A percentile compares a stretch with the other conserved stretches of the same genome.
These are phyloP conservation scores for Nomada hirtipes DNA, from an alignment of 2,888 invertebrate genomes.

Conservation along the genomic window DNA sequence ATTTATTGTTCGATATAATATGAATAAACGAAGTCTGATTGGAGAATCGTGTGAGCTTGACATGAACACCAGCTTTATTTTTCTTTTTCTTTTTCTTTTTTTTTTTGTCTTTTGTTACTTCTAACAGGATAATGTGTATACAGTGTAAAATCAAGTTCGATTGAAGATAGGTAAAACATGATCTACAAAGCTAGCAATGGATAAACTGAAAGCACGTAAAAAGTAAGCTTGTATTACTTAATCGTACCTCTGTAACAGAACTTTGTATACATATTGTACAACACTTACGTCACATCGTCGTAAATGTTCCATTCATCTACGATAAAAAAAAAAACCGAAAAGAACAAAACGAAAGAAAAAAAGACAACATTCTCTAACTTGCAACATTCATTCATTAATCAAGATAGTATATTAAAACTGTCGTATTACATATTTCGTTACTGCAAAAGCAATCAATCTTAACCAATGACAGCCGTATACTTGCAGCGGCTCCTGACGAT, in stretches of 20 bases:
- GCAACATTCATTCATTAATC: not conserved
- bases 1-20: constrained; percentile 47
- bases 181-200: not conserved
- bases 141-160: constrained; percentile 5
- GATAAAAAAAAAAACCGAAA: not conserved
- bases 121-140: not conserved
- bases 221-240: not conserved
- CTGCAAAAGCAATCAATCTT: not conserved
- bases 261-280: constrained; percentile 4
- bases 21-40: constrained; percentile 48
- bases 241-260: not conserved
- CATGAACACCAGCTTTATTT: constrained; percentile 15
- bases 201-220: not conserved
- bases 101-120: not conserved
- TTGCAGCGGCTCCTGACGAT: constrained; percentile 22
- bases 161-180: not conserved
- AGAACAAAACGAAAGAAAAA: not conserved
- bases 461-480: constrained; percentile 8
- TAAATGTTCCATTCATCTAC: not conserved
- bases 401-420: not conserved
- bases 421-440: not conserved
- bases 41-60: constrained; percentile 38
- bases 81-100: not conserved
- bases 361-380: not conserved
- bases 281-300: not conserved